These are phyloP conservation scores for Homarus gammarus DNA, from an alignment of 2,888 invertebrate genomes.

Conservation along the genomic window DNA sequence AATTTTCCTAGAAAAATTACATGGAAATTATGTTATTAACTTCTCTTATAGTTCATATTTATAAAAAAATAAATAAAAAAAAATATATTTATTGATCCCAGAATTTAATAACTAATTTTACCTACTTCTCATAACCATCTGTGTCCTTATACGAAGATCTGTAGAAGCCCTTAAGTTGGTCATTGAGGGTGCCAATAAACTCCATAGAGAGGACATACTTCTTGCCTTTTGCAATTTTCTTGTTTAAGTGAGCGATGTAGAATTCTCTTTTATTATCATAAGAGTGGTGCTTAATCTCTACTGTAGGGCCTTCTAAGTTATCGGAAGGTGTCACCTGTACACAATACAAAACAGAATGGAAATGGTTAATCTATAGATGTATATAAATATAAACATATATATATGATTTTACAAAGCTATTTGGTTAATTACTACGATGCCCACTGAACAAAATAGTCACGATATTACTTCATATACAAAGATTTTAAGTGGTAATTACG, in stretches of 20 bases:
- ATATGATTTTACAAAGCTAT: no score
- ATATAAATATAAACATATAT: no score
- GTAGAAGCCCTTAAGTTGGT: conserved; percentile 90
- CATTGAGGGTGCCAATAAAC: conserved; percentile 87
- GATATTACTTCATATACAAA: no score
- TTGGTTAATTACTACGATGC: no score
- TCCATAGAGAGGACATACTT: conserved; percentile 85
- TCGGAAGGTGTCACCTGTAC: neutral
- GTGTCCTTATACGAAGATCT: conserved; percentile 87
- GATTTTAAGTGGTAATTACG: no score
- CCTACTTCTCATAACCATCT: conserved; percentile 85
- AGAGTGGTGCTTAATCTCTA: conserved; percentile 40
- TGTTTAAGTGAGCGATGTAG: conserved; percentile 84
- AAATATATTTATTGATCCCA: neutral
- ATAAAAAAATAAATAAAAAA: neutral
- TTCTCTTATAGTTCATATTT: neutral
- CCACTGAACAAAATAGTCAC: no score
- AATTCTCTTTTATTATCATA: conserved; percentile 82
- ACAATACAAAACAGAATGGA: no score
- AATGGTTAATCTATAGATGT: no score
- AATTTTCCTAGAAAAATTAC: conserved; percentile 77
- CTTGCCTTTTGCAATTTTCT: conserved; percentile 82
- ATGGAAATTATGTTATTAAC: conserved; percentile 81
- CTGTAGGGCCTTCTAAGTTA: neutral
- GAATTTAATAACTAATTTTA: neutral